Conservation (phyloP, 2,797 vertebrate genomes). For the Furcifer pardalis region DNA sequence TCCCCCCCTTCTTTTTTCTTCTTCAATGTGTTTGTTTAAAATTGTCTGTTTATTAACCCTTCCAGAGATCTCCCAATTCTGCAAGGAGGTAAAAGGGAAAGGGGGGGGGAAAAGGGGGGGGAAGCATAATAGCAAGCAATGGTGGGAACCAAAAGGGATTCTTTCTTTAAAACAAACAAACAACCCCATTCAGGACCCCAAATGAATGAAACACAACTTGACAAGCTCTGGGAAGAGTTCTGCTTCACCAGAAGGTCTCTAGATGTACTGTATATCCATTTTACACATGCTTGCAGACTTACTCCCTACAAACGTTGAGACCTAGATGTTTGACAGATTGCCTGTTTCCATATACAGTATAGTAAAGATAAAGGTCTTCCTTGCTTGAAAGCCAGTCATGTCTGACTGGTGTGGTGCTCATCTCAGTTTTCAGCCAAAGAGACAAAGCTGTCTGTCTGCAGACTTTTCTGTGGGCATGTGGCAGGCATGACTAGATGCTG, state of each 20-base stretch:
- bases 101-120: neutral
- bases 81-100: neutral
- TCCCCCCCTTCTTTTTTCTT: neutral
- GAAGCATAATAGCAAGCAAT: neutral
- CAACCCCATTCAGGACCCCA: neutral
- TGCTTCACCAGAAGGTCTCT: neutral
- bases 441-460: no score
- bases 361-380: no score
- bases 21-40: neutral
- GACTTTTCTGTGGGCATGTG: no score
- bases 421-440: no score
- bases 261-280: no score
- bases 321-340: no score
- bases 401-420: no score
- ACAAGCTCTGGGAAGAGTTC: neutral
- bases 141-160: neutral
- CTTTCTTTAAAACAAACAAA: neutral
- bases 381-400: no score
- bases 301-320: no score
- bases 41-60: conserved; percentile 53
- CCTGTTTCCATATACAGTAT: no score
- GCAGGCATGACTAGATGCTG: no score
- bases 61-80: conserved; percentile 4
- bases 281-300: no score
- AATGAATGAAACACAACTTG: neutral